Evolutionary conservation across 1,140 invertebrate species (phyloP).

Genomic region (Tetramorium alpestre): DNA sequence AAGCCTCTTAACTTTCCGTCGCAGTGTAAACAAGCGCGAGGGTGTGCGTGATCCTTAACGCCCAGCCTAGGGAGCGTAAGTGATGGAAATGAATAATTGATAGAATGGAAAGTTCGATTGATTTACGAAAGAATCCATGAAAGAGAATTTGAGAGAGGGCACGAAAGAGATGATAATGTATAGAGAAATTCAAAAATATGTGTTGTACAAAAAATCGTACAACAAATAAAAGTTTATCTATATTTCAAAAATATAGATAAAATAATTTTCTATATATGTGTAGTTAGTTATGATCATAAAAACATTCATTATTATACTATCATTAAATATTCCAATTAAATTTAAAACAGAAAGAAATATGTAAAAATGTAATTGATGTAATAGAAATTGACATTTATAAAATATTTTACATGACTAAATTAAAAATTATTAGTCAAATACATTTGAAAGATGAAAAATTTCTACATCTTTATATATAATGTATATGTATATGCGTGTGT

Average conservation of each 20-base stretch:
- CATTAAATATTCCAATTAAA: conserved; percentile 3
- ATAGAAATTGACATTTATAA: background rate
- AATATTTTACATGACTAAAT: background rate
- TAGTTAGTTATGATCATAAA: background rate
- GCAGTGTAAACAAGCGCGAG: conserved; percentile 71
- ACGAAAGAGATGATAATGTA: background rate
- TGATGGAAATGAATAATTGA: conserved; percentile 42
- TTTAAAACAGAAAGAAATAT: background rate
- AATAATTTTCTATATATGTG: background rate
- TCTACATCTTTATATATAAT: background rate
- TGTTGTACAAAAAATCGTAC: background rate
- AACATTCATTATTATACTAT: background rate
- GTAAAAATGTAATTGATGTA: background rate
- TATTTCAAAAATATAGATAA: background rate
- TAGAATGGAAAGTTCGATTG: background rate
- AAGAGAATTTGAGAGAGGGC: background rate
- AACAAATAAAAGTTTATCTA: background rate
- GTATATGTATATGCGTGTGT: too few species aligned
- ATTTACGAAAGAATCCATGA: background rate
- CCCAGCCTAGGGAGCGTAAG: background rate
- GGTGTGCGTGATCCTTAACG: conserved; percentile 20
- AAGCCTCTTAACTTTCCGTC: conserved; percentile 73
- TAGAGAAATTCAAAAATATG: background rate
- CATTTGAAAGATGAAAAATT: background rate
- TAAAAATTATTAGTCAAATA: background rate